These are phyloP conservation scores for Timandra comae DNA, from an alignment of 2,888 invertebrate species.

Conservation along the genomic window DNA sequence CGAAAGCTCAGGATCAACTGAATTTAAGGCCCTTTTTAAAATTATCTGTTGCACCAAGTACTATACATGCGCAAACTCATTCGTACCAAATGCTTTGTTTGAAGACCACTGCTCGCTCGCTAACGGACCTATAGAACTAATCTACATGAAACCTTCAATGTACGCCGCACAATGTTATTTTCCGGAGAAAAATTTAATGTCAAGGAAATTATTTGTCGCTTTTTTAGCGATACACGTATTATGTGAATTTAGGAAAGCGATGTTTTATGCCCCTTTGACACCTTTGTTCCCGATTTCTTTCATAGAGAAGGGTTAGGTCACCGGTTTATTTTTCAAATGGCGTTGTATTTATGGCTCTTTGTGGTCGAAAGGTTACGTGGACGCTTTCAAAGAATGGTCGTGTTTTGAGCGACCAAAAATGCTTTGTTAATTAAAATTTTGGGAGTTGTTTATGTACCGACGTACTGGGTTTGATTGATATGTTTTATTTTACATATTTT, in stretches of 20 bases:
- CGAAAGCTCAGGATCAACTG: slow-evolving; percentile 41
- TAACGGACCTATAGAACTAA: slow-evolving; percentile 1
- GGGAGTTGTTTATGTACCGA: too few relatives aligned
- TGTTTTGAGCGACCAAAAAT: too few relatives aligned
- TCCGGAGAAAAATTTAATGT: slow-evolving; percentile 18
- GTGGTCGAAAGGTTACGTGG: slow-evolving; percentile 17
- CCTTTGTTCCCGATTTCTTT: slow-evolving; percentile 21
- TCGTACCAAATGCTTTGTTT: slow-evolving; percentile 14
- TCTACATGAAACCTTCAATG: slow-evolving; percentile 19
- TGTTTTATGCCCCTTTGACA: slow-evolving; percentile 35
- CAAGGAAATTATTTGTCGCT: slow-evolving; percentile 39
- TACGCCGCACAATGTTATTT: slow-evolving; percentile 8
- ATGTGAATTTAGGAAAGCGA: slow-evolving; percentile 34
- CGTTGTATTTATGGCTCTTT: slow-evolving; percentile 17
- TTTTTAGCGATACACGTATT: slow-evolving; percentile 37
- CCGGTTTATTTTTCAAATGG: slow-evolving; percentile 16
- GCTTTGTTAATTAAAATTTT: too few relatives aligned
- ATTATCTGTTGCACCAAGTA: slow-evolving; percentile 47
- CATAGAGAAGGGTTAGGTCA: slow-evolving; percentile 18
- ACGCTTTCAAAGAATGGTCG: too few relatives aligned
- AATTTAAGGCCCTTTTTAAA: slow-evolving; percentile 37
- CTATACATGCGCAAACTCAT: slow-evolving; percentile 48
- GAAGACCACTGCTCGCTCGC: slow-evolving; percentile 24
- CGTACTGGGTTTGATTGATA: too few relatives aligned
- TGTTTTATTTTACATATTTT: too few relatives aligned